A percentile compares a stretch with the other conserved stretches of the same genome.
These are phyloP conservation scores for Eristalis intricaria DNA, from an alignment of 2,888 invertebrate species.

Conservation along the genomic window DNA sequence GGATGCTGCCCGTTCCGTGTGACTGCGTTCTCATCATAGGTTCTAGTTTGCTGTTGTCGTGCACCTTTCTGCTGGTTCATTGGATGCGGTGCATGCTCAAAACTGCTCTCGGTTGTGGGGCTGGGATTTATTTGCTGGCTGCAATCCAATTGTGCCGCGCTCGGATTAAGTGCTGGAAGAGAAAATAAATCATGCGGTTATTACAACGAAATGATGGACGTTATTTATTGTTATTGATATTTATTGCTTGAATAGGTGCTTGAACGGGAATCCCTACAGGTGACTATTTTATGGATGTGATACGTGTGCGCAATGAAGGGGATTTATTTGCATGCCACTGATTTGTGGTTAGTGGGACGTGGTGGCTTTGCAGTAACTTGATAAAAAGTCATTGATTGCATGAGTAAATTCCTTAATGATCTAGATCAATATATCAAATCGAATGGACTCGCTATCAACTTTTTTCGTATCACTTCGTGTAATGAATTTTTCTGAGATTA, in stretches of 20 bases:
- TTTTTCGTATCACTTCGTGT: no score
- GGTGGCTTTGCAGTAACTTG: no score
- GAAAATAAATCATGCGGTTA: not conserved
- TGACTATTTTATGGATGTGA: no score
- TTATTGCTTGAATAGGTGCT: not conserved
- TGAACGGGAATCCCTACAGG: not conserved
- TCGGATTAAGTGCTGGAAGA: conserved; percentile 11
- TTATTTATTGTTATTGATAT: not conserved
- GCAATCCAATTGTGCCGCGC: not conserved
- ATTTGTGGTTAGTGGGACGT: no score
- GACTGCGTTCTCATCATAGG: conserved; percentile 51
- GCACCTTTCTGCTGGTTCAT: conserved; percentile 1
- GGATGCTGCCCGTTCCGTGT: conserved; percentile 33
- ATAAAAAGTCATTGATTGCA: no score
- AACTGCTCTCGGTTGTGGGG: not conserved
- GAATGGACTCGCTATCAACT: no score
- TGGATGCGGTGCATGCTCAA: conserved; percentile 4
- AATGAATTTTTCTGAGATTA: no score
- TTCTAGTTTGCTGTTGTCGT: conserved; percentile 22
- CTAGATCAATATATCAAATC: no score
- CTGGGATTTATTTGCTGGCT: not conserved
- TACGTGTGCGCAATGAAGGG: no score
- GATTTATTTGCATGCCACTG: no score
- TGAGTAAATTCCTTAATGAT: no score
- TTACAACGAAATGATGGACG: not conserved